Evolutionary conservation across 2,888 invertebrate genomes (phyloP), one percentile per base, ranked within the genome.

Genomic region (Tridacna gigas): DNA sequence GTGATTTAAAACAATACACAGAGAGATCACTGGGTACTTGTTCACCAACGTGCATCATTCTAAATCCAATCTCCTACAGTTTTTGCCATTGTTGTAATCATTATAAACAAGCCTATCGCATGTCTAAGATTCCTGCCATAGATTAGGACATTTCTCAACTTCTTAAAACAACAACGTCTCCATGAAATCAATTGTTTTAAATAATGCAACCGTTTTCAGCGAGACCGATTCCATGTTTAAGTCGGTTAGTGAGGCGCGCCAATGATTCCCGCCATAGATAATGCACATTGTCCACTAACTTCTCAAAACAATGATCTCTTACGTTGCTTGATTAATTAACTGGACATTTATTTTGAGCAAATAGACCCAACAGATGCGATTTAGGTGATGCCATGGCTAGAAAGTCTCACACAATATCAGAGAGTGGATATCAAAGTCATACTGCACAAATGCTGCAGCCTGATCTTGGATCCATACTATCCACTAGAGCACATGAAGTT

Each of bases 91-190:
- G 37, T 37, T 37, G 37, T 37, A 37, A 2, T 37, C 37, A 37
- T 4, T 37, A 37, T 37, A 37, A 37, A 37, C 37, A 37, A 37
- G 7, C 37, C 7, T 37, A 79, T 79, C 26, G 56, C 51, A 73
- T 79, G 73, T 66, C 74, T n/a, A 11, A 84, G 84, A 84, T 84
- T 80, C 84, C 84, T 80, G 80, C 84, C 80, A 84, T 20, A 84
- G 84, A 84, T 80, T 69, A 77, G 18, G 56, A 18, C 28, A 37
- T 74, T 60, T 60, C 60, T 60, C 69, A 69, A 69, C 69, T 69
- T 69, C 69, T 69, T 69, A 18, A 69, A 69, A 47, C 65, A 65
- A 26, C 65, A 65, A 65, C 37, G 20, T 47, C 69, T 69, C 45
- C n/a, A 28, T n/a, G 45, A 69, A 47, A n/a, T n/a, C 45, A 69